Evolutionary conservation across 2,888 invertebrate species (phyloP).

Genomic region (Philaethria dido): DNA sequence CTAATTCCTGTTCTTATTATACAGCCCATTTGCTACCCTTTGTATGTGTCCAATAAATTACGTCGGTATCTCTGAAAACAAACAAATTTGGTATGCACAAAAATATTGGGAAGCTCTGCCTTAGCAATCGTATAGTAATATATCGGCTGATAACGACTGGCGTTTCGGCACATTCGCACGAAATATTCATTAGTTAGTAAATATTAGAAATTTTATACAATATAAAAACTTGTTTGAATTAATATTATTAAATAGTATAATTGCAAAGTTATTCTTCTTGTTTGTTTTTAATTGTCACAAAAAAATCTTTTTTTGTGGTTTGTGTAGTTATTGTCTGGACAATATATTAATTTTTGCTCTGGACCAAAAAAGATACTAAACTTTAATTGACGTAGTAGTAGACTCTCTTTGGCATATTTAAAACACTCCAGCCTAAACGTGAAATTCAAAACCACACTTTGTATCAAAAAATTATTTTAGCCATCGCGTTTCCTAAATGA

Average conservation of each 20-base stretch:
- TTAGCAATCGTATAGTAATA: constrained; percentile 34
- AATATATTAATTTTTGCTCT: no score
- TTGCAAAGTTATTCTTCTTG: no score
- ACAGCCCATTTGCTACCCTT: constrained; percentile 19
- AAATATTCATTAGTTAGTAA: constrained; percentile 12
- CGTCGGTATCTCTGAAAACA: constrained; percentile 9
- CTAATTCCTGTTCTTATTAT: constrained; percentile 12
- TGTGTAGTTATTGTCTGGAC: no score
- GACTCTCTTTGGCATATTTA: no score
- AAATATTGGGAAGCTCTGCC: constrained; percentile 26
- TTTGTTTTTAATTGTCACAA: no score
- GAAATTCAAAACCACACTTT: not conserved
- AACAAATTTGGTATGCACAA: constrained; percentile 12
- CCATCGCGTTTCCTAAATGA: not conserved
- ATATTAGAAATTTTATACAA: not conserved
- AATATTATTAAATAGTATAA: no score
- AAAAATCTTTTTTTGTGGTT: no score
- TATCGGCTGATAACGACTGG: constrained; percentile 30
- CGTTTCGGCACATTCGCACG: constrained; percentile 28
- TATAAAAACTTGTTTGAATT: not conserved
- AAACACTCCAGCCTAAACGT: not conserved
- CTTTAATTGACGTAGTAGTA: no score
- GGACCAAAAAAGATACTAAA: no score
- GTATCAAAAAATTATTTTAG: not conserved
- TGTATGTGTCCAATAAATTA: constrained; percentile 24